Base-by-base conservation (phyloP, 2,888 invertebrate species). In the Philereme vetulata region DNA sequence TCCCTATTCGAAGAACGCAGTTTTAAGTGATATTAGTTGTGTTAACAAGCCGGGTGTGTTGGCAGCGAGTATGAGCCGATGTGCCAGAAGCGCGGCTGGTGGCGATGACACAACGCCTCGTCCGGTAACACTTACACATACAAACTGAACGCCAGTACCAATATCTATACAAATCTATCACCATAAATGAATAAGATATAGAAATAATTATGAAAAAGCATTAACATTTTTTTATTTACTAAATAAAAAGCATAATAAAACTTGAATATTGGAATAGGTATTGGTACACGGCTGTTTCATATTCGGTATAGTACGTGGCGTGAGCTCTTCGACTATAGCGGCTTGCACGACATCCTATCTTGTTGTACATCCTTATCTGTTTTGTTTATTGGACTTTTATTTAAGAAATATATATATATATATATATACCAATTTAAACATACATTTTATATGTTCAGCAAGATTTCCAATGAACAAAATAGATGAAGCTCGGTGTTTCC, bases 51-150 rank as follows among this genome's bases (percentile, higher is more conserved):
- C 64, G 64, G 59, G 56, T 69, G 77, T 86, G 80, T 86, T 72
- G 79, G 80, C 89, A 90, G 90, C 80, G 85, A 82, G 82, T 85
- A 85, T 82, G 88, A 80, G 86, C 86, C 86, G 83, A 82, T 85
- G 85, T 65, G 83, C 72, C 76, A 70, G 76, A 71, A 56, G 58
- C 85, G 84, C 81, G 82, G 78, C 69, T 77, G 84, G 77, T 80
- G 85, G 80, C 88, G 86, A 75, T 88, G 89, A 86, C 88, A 78
- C 75, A 67, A 67, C 82, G 85, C 82, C 78, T 46, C 75, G 69
- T 71, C 82, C 84, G 88, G 88, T 87, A 86, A 82, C 77, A 62
- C 69, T 34, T 65, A 56, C 65, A 55, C 65, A 36, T 57, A 45
- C 70, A 49, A 56, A 49, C 53, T 56, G 34, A 51, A 54, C 70